These are phyloP conservation scores for Pyrochroa serraticornis DNA, from an alignment of 2,888 invertebrate species.

Conservation along the genomic window DNA sequence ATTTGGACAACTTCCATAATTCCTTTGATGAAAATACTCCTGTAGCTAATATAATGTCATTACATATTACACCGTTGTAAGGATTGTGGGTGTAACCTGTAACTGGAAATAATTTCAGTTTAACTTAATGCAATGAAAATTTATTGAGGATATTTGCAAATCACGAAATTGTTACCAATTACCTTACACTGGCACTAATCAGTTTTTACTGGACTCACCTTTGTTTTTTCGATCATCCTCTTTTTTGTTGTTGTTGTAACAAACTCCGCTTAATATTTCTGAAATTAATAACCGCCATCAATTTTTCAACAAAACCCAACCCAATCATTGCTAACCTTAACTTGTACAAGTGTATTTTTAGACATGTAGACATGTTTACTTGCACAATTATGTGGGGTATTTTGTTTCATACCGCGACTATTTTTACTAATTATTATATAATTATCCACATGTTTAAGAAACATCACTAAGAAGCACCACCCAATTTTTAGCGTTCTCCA, in stretches of 20 bases:
- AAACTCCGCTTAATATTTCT: conserved; percentile 79
- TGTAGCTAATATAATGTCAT: conserved; percentile 99
- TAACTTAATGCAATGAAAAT: conserved; percentile 7
- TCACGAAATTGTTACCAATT: conserved; percentile 40
- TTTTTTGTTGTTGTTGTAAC: conserved; percentile 72
- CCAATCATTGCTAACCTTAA: too few relatives aligned
- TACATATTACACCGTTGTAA: conserved; percentile 97
- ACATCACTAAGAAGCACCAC: background rate
- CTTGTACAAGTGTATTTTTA: too few relatives aligned
- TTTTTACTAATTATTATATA: conserved; percentile 28
- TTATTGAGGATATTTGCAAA: conserved; percentile 23
- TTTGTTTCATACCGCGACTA: conserved; percentile 25
- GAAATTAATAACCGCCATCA: conserved; percentile 55
- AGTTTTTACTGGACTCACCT: conserved; percentile 61
- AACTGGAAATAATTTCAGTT: conserved; percentile 45
- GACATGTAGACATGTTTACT: conserved; percentile 6
- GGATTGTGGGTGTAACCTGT: conserved; percentile 91
- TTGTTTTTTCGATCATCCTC: conserved; percentile 79
- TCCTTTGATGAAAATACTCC: conserved; percentile 99
- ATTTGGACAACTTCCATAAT: conserved; percentile 97
- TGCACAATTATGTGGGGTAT: conserved; percentile 21
- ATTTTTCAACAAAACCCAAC: conserved; percentile 1
- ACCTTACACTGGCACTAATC: conserved; percentile 25
- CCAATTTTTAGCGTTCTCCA: background rate
- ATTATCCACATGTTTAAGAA: conserved; percentile 12